phyloP scores from a whole-genome alignment of 2,113 vertebrate species.

The Rhinogobius similis region DNA sequence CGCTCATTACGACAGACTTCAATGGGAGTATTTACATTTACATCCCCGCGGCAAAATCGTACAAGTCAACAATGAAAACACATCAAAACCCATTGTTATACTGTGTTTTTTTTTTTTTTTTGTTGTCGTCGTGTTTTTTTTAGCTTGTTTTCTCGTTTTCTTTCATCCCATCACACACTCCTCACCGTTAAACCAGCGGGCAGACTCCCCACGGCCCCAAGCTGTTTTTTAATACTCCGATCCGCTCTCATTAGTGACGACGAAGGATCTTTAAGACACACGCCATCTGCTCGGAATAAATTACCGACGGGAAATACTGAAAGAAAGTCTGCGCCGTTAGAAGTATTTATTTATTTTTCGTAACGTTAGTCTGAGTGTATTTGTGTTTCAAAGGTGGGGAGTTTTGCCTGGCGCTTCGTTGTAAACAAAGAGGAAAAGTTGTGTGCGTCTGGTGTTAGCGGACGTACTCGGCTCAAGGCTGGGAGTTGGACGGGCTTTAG shows the following conservation, averaged over 20 bases:
- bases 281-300: conserved; percentile 51
- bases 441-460: conserved; percentile 13
- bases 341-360: neutral
- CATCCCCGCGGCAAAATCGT: neutral
- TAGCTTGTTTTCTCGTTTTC: conserved; percentile 2
- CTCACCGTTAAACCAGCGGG: conserved; percentile 34
- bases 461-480: neutral
- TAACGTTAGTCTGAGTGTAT: neutral
- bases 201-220: conserved; percentile 36
- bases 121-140: conserved; percentile 13
- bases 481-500: neutral
- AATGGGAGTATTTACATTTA: neutral
- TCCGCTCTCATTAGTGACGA: conserved; percentile 45
- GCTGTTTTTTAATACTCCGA: conserved; percentile 39
- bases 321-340: neutral
- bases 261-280: conserved; percentile 34
- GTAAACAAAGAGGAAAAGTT: conserved; percentile 18
- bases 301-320: neutral
- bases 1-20: neutral
- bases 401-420: conserved; percentile 2
- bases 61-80: conserved; percentile 1
- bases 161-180: conserved; percentile 19
- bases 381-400: conserved; percentile 29
- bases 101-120: conserved; percentile 5
- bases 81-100: neutral